Base-by-base conservation (phyloP, 1,140 invertebrate genomes). In the Drosophila baimaii region DNA sequence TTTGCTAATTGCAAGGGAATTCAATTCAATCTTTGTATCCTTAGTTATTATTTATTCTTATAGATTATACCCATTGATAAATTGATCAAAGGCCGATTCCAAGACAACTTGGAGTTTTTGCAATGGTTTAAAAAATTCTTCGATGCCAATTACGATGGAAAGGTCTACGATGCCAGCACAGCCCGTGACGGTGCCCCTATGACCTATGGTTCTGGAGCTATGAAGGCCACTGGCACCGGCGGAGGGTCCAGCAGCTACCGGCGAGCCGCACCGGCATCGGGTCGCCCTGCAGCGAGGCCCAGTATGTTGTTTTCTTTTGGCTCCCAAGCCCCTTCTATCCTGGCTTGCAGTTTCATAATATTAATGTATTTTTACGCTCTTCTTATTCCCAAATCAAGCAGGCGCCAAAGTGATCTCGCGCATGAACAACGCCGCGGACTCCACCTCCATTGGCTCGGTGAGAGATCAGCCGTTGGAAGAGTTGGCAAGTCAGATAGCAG, bases 21-120 rank as follows among this genome's bases (percentile, higher is more conserved):
- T n/a, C n/a, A n/a, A n/a, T n/a, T n/a, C n/a, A n/a, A n/a, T n/a
- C n/a, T n/a, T n/a, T n/a, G n/a, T n/a, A n/a, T n/a, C n/a, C n/a
- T n/a, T n/a, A n/a, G n/a, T n/a, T n/a, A n/a, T n/a, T n/a, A n/a
- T 4, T 5, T 8, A 19, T 19, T 8, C 10, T 13, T 49, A 8
- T 3, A 51, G 47, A 31, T 99, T 95, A 98, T 99, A 93, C 97
- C 98, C 73, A 97, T 99, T 92, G 98, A 99, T 93, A 98, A 96
- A 93, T 95, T 99, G 93, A 97, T 98, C 90, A 99, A 99, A 93
- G 98, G 98, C 80, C 95, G 97, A 90, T 99, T 99, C 93, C 97
- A 98, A 95, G 98, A 99, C 93, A 99, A 99, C 94, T 99, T 99
- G 95, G 99, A 99, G 93, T 99, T 99, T 94, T 95, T 99, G 69